phyloP scores from a whole-genome alignment of 2,797 vertebrate genomes.

The Falco concolor region DNA sequence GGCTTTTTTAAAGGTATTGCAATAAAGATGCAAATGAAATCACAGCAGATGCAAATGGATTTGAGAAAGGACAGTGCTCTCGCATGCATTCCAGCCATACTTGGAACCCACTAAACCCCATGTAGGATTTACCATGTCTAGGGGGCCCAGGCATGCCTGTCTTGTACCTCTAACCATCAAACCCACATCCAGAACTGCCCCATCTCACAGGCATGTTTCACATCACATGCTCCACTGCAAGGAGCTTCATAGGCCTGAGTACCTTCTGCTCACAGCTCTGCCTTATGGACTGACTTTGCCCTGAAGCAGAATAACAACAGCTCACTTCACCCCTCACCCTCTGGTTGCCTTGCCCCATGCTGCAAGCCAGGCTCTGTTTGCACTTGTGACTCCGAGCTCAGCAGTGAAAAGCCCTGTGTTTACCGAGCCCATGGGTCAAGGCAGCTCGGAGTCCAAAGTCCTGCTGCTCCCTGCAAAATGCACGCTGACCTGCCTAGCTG shows the following conservation, averaged over 20 bases:
- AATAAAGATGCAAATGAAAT: not conserved
- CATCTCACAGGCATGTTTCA: not conserved
- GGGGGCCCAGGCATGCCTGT: accelerated
- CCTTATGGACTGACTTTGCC: not conserved
- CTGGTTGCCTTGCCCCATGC: not conserved
- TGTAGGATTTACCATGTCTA: not conserved
- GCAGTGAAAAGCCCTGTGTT: not conserved
- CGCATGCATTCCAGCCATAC: accelerated
- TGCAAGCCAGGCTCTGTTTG: not conserved
- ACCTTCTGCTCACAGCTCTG: not conserved
- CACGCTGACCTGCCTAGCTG: not conserved
- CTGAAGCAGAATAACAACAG: not conserved
- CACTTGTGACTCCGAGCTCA: not conserved
- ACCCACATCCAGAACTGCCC: accelerated
- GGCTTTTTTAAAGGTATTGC: not conserved
- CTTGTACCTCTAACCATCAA: not conserved
- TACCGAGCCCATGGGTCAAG: not conserved
- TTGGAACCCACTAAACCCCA: not conserved
- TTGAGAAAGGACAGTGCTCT: not conserved
- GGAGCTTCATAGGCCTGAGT: not conserved
- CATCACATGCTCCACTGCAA: not conserved
- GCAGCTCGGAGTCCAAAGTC: not conserved
- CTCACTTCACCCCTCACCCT: accelerated
- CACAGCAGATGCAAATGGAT: not conserved
- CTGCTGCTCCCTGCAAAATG: not conserved